These are phyloP conservation scores for Gambusia affinis DNA, from an alignment of 2,113 vertebrate genomes.

Conservation along the genomic window DNA sequence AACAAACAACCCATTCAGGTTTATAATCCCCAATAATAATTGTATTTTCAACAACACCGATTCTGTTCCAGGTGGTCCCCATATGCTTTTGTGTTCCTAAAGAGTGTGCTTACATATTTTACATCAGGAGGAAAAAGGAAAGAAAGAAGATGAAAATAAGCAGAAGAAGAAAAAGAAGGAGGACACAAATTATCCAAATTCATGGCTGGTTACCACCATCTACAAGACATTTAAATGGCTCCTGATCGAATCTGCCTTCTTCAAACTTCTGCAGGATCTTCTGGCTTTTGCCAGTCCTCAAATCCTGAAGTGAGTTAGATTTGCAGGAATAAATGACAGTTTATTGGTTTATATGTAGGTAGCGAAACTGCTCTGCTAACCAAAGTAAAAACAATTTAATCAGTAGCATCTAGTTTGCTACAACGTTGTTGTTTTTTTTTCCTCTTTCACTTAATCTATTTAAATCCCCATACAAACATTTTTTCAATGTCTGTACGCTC, in stretches of 20 bases:
- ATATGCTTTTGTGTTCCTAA: background rate
- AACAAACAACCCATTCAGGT: background rate
- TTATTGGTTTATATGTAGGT: background rate
- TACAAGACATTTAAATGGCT: slow-evolving; percentile 77
- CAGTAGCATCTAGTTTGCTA: background rate
- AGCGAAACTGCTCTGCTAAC: no score
- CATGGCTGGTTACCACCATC: slow-evolving; percentile 83
- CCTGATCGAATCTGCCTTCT: slow-evolving; percentile 81
- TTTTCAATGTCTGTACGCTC: background rate
- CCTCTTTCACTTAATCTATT: background rate
- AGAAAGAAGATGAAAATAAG: slow-evolving; percentile 70
- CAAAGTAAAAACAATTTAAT: background rate
- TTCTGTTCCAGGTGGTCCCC: background rate
- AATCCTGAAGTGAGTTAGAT: slow-evolving; percentile 85
- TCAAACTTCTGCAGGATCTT: slow-evolving; percentile 86
- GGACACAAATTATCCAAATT: slow-evolving; percentile 74
- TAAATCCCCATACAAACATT: background rate
- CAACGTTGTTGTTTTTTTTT: background rate
- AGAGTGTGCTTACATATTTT: background rate
- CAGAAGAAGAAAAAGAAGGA: slow-evolving; percentile 72
- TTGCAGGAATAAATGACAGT: no score
- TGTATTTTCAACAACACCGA: background rate
- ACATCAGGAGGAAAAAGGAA: slow-evolving; percentile 84
- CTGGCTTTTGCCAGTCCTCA: slow-evolving; percentile 88
- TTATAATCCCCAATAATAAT: background rate